Base-by-base conservation (phyloP, 2,113 vertebrate species). In the Odontesthes bonariensis region DNA sequence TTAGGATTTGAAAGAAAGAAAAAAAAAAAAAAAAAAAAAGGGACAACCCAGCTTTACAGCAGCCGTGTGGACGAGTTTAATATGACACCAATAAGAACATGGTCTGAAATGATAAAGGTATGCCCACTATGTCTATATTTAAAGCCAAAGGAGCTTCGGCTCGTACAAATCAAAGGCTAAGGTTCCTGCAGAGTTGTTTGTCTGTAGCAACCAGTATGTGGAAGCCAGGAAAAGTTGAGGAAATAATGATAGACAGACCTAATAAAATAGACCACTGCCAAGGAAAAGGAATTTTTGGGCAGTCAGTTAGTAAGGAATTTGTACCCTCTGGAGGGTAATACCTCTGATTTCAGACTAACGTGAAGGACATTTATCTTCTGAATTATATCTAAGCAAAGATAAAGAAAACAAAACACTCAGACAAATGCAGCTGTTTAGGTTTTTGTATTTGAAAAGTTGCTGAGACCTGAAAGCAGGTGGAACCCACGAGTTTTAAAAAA, bases 121-220 rank as follows among this genome's bases (percentile, higher is more conserved):
- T 89, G 90, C 13, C 49, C 38, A 81, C 84, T 87, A 85, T 81
- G 69, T 86, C 90, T 91, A 91, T 91, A 92, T 93, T 86, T 93
- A 93, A 86, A 88, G 85, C 65, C 71, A 81, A 86, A 85, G 80
- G 61, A 88, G 85, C 77, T 76, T 85, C 75, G 14, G 64, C 78
- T 84, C 35, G 54, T 60, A 75, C 57, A 77, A 89, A 86, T 87
- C 77, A 83, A 84, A 86, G 75, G 75, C 70, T 62, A 42, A 79
- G 44, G 67, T 81, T 75, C 83, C 80, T 54, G 58, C 84, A 55
- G 60, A 73, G 68, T 46, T 73, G 72, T 84, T 82, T 81, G 73
- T 79, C 79, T 61, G 71, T 63, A 80, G 81, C 46, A 33, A 83
- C 35, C 46, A 70, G 51, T 70, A 81, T 73, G 77, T 79, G 72